These are phyloP conservation scores for Mormyrus hasselquistii DNA, from an alignment of 2,797 vertebrate species.

Conservation along the genomic window DNA sequence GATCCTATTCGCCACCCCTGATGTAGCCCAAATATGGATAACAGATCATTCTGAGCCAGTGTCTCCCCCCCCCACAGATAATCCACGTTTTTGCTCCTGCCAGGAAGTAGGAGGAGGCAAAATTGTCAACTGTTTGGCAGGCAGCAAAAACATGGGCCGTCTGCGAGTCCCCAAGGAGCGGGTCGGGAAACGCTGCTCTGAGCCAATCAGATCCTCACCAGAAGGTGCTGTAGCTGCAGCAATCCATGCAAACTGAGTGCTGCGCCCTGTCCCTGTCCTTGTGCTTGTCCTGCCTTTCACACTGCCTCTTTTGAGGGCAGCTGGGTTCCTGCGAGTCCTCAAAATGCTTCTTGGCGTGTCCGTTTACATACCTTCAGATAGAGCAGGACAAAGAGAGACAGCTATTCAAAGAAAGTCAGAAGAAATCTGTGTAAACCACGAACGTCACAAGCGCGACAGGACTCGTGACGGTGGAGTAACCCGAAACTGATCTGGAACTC, in stretches of 20 bases:
- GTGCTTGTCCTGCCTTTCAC: constrained; percentile 76
- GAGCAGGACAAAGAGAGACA: background rate
- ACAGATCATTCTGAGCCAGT: background rate
- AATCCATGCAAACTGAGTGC: constrained; percentile 97
- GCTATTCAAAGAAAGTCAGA: background rate
- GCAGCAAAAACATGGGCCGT: background rate
- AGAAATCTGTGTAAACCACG: background rate
- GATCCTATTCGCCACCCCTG: background rate
- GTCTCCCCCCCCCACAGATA: background rate
- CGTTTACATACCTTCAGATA: constrained; percentile 87
- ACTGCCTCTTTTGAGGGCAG: constrained; percentile 67
- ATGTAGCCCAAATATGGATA: background rate
- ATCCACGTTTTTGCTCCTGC: background rate
- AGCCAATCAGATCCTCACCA: constrained; percentile 69
- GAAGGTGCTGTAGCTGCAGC: constrained; percentile 91
- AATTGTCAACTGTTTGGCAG: background rate
- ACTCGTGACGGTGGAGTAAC: background rate
- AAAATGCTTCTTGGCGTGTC: constrained; percentile 97
- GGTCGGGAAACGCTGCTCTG: background rate
- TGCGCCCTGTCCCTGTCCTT: constrained; percentile 49
- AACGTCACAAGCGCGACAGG: background rate
- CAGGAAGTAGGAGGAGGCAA: background rate
- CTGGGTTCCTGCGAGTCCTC: constrained; percentile 77
- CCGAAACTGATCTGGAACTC: background rate
- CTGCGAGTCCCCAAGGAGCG: background rate